Evolutionary conservation across 1,140 invertebrate genomes (phyloP).

Genomic region (Nephila pilipes): DNA sequence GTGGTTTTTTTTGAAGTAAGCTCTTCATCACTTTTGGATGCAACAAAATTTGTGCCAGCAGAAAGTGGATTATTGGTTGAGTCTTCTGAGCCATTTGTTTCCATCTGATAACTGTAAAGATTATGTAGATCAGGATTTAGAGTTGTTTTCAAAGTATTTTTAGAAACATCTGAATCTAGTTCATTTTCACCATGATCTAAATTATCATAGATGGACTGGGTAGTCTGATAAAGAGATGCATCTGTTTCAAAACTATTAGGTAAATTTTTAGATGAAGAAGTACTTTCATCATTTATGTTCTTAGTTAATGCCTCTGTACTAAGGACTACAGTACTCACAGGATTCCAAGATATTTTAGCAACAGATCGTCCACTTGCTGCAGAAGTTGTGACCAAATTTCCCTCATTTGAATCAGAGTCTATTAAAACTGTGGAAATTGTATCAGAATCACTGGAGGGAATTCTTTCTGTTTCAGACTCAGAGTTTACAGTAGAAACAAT

Average conservation of each 20-base stretch:
- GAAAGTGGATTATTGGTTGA: not conserved
- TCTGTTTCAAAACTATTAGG: not conserved
- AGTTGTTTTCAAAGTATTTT: not conserved
- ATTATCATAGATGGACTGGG: not conserved
- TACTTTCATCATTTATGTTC: not conserved
- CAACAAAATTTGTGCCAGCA: not conserved
- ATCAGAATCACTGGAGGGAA: not conserved
- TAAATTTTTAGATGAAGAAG: not conserved
- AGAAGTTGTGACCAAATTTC: not conserved
- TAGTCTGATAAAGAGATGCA: not conserved
- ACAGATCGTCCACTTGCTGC: not conserved
- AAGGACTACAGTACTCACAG: not conserved
- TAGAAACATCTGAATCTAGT: not conserved
- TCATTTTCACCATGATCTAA: slow-evolving; percentile 42
- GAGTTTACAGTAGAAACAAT: not conserved
- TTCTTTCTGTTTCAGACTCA: not conserved
- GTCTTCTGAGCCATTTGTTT: not conserved
- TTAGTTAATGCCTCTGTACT: not conserved
- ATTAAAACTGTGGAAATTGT: not conserved
- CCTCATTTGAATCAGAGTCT: not conserved
- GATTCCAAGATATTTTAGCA: slow-evolving; percentile 31
- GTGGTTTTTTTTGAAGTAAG: not conserved
- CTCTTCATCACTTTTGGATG: not conserved
- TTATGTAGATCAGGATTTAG: not conserved
- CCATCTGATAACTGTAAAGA: not conserved